Percentiles rank a stretch among this genome's conserved stretches.
These are phyloP conservation scores for Seira musarum DNA, from an alignment of 2,888 invertebrate genomes.

Conservation along the genomic window DNA sequence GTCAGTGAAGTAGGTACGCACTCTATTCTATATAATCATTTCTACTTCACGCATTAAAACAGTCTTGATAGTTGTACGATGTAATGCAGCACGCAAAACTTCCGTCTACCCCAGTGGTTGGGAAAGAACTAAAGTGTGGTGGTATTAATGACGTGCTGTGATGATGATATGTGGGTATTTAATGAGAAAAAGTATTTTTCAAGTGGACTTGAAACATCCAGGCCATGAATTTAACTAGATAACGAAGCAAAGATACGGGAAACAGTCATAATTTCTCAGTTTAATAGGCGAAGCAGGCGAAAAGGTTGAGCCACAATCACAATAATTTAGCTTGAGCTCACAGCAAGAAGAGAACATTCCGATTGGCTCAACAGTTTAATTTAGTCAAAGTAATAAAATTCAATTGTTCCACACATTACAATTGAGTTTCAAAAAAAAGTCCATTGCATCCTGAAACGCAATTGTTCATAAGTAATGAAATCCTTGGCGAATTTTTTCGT, in stretches of 20 bases:
- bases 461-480: not conserved
- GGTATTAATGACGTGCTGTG: not conserved
- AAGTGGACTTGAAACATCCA: not conserved
- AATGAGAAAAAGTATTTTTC: not conserved
- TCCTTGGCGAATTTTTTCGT: not conserved
- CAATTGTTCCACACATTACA: not conserved
- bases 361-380: too few species aligned
- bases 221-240: not conserved
- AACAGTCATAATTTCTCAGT: not conserved
- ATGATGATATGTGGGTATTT: not conserved
- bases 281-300: not conserved
- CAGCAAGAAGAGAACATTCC: too few species aligned
- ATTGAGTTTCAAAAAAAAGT: too few species aligned
- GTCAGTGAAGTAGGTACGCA: not conserved
- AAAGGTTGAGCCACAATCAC: not conserved
- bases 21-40: conserved; percentile 28
- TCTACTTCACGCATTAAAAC: conserved; percentile 30
- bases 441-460: too few species aligned
- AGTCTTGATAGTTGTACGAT: not conserved
- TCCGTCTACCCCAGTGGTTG: conserved; percentile 17
- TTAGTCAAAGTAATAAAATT: not conserved
- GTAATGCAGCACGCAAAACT: not conserved
- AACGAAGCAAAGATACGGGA: not conserved
- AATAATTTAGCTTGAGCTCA: not conserved
- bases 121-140: not conserved